Evolutionary conservation across 2,888 invertebrate genomes (phyloP).

Genomic region (Drosophila crucigera): DNA sequence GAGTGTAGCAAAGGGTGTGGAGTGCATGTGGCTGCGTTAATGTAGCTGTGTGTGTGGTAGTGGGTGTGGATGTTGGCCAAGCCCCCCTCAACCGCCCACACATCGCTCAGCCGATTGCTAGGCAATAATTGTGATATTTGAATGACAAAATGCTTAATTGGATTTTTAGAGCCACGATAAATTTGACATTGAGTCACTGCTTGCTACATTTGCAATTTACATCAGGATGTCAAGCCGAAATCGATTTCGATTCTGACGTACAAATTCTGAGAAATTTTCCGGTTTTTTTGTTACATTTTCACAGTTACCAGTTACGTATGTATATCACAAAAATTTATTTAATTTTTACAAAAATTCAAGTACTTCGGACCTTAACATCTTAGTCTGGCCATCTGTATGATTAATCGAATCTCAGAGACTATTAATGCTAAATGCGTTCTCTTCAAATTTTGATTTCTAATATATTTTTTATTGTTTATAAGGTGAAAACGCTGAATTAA

Average conservation of each 20-base stretch:
- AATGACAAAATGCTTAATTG: conserved; percentile 67
- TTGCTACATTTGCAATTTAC: background rate
- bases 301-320: background rate
- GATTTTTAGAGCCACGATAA: conserved; percentile 59
- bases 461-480: background rate
- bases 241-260: background rate
- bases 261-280: background rate
- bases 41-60: background rate
- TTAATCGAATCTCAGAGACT: background rate
- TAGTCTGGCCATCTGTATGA: background rate
- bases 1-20: background rate
- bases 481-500: background rate
- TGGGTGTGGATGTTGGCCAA: conserved; percentile 7
- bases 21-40: background rate
- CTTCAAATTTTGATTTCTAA: background rate
- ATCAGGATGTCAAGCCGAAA: background rate
- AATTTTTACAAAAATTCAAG: background rate
- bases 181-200: conserved; percentile 39
- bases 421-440: background rate
- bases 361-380: background rate
- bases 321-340: background rate
- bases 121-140: conserved; percentile 47
- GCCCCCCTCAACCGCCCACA: background rate
- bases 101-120: conserved; percentile 22
- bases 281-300: background rate